phyloP scores from a whole-genome alignment of 2,113 vertebrate genomes.

The Nibea albiflora region DNA sequence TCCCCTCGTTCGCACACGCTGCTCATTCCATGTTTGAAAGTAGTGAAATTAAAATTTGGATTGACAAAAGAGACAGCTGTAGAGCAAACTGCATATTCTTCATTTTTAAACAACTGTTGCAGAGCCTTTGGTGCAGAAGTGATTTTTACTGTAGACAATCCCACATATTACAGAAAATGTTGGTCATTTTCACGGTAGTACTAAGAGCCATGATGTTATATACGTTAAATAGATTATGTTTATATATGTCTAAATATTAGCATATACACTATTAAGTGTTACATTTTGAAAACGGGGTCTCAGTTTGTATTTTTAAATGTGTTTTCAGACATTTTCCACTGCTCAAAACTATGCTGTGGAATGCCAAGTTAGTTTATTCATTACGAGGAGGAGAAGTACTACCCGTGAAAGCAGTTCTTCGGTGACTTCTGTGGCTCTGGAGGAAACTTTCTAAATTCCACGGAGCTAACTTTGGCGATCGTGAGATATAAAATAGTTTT shows the following conservation, averaged over 20 bases:
- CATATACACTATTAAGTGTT: neutral
- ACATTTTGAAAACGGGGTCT: neutral
- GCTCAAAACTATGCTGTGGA: neutral
- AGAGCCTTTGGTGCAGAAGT: neutral
- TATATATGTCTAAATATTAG: neutral
- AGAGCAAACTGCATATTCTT: neutral
- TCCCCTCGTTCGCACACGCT: conserved; percentile 10
- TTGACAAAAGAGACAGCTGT: neutral
- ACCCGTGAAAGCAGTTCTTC: neutral
- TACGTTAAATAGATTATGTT: neutral
- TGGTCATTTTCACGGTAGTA: neutral
- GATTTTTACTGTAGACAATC: neutral
- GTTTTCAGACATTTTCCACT: neutral
- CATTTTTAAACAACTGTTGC: neutral
- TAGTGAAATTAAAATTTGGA: conserved; percentile 20
- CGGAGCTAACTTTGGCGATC: neutral
- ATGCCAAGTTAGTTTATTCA: neutral
- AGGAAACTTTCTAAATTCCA: neutral
- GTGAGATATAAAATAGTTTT: neutral
- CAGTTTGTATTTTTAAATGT: neutral
- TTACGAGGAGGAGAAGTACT: neutral
- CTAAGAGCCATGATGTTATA: neutral
- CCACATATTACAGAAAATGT: no score
- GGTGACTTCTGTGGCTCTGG: neutral
- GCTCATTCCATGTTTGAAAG: neutral